Base-by-base conservation (phyloP, 30 jellyfish, hydroid and myxozoan genomes). In the Cassiopea andromeda region DNA sequence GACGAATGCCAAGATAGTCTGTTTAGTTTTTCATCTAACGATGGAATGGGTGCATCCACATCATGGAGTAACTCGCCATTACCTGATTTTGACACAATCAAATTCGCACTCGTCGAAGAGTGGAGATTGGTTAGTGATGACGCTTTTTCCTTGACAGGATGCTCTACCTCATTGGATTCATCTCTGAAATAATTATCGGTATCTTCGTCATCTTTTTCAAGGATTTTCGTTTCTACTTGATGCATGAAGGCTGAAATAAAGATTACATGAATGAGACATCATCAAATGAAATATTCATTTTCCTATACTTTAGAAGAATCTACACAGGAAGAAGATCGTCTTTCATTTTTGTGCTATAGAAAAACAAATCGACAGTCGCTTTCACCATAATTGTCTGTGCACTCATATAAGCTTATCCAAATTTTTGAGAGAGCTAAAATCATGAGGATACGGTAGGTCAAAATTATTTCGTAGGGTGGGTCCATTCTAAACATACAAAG, bases 1-100 rank as follows among this genome's bases (percentile, higher is more conserved):
- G 97, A 80, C 46, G 97, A 85, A 86, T 92, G 97, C 92, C 97
- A 80, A 3, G 97, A 92, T 46, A 92, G 58, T 46, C 94, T 74
- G 38, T 81, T 78, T 38, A 92, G 97, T 61, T 75, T 73, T 6
- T 80, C 89, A 73, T 92, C 97, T 45, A 92, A 48, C 7, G 94
- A 78, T 71, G 89, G 50, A 5, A 44, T 78, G 2, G 89, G 91
- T 16, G 87, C 69, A 48, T 85, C 93, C 57, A 78, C 6, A 76
- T 72, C 81, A 48, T 81, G 87, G 59, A 47, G 43, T 46, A 50
- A 9, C 17, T 77, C 49, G 16, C 60, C 86, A 19, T 77, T 60
- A 77, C 50, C 15, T 44, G 73, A 60, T 27, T 12, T 45, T 9
- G 75, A 54, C 7, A 54, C 79, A 70, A 15, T 17, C 6, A 43